Conservation (phyloP, 2,797 vertebrate species). For the Masticophis lateralis region DNA sequence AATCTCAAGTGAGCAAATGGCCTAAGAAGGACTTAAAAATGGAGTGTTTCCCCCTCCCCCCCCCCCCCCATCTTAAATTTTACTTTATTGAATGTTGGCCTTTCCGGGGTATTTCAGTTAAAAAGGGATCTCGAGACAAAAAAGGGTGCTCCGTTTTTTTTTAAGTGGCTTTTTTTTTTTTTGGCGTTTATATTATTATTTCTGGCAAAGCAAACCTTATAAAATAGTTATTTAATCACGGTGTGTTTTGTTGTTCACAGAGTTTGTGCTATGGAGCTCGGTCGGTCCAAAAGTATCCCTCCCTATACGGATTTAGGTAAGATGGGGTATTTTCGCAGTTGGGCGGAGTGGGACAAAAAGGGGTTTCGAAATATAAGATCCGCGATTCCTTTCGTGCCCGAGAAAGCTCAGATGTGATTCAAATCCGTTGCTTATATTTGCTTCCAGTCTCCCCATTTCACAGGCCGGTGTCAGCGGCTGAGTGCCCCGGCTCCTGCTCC, state of each 20-base stretch:
- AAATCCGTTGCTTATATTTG: conserved; percentile 65
- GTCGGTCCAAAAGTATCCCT: conserved; percentile 72
- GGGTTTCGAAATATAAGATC: neutral
- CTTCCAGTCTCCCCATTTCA: conserved; percentile 50
- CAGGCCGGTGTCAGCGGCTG: conserved; percentile 41
- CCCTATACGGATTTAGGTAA: conserved; percentile 70
- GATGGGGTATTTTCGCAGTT: neutral
- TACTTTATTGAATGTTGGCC: neutral
- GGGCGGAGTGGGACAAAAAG: neutral
- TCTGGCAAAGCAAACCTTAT: neutral
- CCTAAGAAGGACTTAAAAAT: neutral
- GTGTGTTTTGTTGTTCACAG: conserved; percentile 49
- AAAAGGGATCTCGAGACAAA: neutral
- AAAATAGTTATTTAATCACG: conserved; percentile 36
- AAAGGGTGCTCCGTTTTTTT: neutral
- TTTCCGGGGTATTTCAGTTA: neutral
- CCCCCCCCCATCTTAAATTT: neutral
- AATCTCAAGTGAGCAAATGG: neutral
- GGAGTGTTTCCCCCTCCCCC: neutral
- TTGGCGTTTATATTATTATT: neutral
- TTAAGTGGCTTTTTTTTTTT: neutral
- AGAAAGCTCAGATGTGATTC: conserved; percentile 45
- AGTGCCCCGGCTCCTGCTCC: conserved; percentile 30
- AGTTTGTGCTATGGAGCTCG: conserved; percentile 73
- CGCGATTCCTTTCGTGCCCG: conserved; percentile 44